Evolutionary conservation across 2,888 invertebrate species (phyloP).

Genomic region (Cephonodes hylas): DNA sequence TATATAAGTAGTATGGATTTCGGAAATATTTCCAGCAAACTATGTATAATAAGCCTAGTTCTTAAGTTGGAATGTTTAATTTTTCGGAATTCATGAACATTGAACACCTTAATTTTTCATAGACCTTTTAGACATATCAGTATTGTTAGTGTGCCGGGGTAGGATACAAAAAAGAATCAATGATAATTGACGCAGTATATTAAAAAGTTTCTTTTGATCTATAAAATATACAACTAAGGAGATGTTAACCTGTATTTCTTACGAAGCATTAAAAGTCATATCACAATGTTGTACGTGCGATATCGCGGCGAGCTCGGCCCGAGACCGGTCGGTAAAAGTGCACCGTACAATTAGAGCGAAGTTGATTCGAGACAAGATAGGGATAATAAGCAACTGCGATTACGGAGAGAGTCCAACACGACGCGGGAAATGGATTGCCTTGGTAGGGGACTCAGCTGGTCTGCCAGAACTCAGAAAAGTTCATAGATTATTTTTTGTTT

Average conservation of each 20-base stretch:
- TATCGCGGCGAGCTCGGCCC: not conserved
- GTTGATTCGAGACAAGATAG: slow-evolving; percentile 60
- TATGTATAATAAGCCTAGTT: no score
- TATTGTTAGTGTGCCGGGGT: no score
- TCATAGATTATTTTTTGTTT: slow-evolving; percentile 6
- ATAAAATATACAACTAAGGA: not conserved
- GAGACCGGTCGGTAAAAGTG: slow-evolving; percentile 41
- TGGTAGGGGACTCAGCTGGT: slow-evolving; percentile 8
- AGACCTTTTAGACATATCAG: no score
- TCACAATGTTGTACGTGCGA: not conserved
- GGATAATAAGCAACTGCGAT: slow-evolving; percentile 57
- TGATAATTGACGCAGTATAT: not conserved
- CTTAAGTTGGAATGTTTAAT: no score
- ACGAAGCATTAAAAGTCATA: not conserved
- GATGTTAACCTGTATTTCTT: not conserved
- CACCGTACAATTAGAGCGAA: slow-evolving; percentile 62
- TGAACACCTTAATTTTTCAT: no score
- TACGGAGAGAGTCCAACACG: slow-evolving; percentile 57
- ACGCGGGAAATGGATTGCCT: slow-evolving; percentile 28
- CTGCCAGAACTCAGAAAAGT: not conserved
- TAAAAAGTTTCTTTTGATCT: not conserved
- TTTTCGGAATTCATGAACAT: no score
- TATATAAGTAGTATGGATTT: no score
- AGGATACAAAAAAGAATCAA: no score
- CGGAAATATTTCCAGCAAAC: no score